Evolutionary conservation across 2,888 invertebrate species (phyloP), one percentile per base, ranked within the genome.

Genomic region (Thera obeliscata): DNA sequence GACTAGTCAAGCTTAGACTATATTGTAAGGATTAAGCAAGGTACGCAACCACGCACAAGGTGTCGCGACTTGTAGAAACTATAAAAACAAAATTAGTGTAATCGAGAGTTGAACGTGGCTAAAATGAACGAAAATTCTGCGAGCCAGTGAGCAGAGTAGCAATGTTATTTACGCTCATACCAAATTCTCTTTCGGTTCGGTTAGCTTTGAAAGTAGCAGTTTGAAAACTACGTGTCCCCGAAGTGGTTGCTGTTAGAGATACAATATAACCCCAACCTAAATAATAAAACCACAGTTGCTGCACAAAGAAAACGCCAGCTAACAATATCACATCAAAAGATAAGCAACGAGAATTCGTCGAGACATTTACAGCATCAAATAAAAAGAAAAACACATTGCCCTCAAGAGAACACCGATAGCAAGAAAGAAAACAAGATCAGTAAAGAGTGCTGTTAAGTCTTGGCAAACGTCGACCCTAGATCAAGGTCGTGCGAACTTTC

Each of bases 401-500:
- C 22, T 9, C 22, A 43, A 41, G 41, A 56, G 12, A 12, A 56
- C 22, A 22, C 12, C 35, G 22, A 38, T 38, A 49, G 36, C 33
- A 36, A 58, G 1, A 57, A 48, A 48, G 33, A 11, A 49, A 48
- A 11, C 36, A n/a, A 35, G 35, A 9, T 36, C 3, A 35, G 2
- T 48, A 35, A 61, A 56, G 64, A 59, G 64, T 63, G 66, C 55
- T 55, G 36, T 36, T 67, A 69, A 72, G 57, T 66, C 65, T 73
- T 75, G 73, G 72, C 73, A 74, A 74, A 61, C 65, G 74, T 72
- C 71, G 76, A 74, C 82, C 70, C 56, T 64, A 63, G 52, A 71
- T 59, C 65, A 87, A 86, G 86, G 87, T 80, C 82, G 74, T 69
- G 74, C 74, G 73, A 81, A 84, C 86, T 86, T 87, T 87, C 82